These are phyloP conservation scores for Chaetodon auriga DNA, from an alignment of 2,113 vertebrate species.

Conservation along the genomic window DNA sequence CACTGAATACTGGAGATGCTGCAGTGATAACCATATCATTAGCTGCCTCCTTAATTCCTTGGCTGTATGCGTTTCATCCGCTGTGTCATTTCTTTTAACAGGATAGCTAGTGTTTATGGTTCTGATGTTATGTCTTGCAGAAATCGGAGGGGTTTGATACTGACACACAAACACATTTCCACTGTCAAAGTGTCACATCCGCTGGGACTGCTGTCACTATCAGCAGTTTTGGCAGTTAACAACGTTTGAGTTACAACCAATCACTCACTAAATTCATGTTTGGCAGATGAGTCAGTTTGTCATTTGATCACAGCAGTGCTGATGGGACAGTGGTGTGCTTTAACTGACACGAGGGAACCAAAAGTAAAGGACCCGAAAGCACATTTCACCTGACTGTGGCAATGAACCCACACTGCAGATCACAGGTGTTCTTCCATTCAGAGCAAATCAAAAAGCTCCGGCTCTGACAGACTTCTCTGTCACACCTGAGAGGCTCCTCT, in stretches of 20 bases:
- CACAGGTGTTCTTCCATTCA: neutral
- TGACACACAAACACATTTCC: neutral
- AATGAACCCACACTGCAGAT: neutral
- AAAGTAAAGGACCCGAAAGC: neutral
- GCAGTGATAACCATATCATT: slow-evolving; percentile 61
- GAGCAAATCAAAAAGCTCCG: neutral
- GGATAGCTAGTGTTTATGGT: neutral
- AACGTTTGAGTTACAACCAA: neutral
- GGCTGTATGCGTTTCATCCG: neutral
- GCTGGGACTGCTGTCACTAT: neutral
- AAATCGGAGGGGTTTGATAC: neutral
- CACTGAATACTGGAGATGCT: slow-evolving; percentile 54
- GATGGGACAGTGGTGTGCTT: neutral
- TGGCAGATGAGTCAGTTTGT: neutral
- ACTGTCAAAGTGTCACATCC: neutral
- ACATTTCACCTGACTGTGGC: neutral
- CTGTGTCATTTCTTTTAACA: neutral
- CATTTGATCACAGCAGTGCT: neutral
- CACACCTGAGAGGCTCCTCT: slow-evolving; percentile 10
- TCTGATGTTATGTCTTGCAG: neutral
- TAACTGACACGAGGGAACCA: neutral
- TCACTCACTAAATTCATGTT: neutral
- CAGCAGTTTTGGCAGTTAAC: neutral
- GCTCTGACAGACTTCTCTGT: neutral
- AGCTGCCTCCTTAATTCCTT: slow-evolving; percentile 31